A percentile compares a stretch with the other conserved stretches of the same genome.
phyloP scores from a whole-genome alignment of 2,797 vertebrate genomes.

The Smutsia temminckii region DNA sequence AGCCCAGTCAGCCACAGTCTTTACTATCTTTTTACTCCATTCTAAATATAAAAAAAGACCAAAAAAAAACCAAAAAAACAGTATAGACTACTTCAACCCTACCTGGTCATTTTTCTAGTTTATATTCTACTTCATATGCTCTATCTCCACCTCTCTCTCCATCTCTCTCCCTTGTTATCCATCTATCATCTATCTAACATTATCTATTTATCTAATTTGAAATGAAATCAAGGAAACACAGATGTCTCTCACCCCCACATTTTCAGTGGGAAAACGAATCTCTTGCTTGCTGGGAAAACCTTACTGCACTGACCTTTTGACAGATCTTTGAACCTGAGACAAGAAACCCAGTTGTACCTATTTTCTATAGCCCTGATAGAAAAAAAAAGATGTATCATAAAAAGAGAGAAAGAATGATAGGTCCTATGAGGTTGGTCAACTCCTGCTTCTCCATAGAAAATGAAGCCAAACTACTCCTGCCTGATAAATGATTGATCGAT shows the following conservation, averaged over 20 bases:
- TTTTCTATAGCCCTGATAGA: neutral
- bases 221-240: neutral
- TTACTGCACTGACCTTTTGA: neutral
- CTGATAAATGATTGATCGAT: neutral
- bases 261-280: neutral
- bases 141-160: neutral
- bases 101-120: neutral
- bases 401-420: neutral
- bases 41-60: neutral
- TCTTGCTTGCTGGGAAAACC: constrained; percentile 35
- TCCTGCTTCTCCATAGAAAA: neutral
- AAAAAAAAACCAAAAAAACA: neutral
- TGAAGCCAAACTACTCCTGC: neutral
- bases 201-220: neutral
- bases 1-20: neutral
- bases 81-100: neutral
- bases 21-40: neutral
- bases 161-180: no score
- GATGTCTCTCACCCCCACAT: neutral
- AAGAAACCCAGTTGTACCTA: neutral
- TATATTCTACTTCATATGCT: neutral
- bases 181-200: neutral
- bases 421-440: neutral
- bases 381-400: neutral
- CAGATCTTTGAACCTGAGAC: neutral